Percentiles rank a stretch among this genome's conserved stretches.
These are phyloP conservation scores for Dipodomys stephensi DNA, from an alignment of 2,113 vertebrate species.

Conservation along the genomic window DNA sequence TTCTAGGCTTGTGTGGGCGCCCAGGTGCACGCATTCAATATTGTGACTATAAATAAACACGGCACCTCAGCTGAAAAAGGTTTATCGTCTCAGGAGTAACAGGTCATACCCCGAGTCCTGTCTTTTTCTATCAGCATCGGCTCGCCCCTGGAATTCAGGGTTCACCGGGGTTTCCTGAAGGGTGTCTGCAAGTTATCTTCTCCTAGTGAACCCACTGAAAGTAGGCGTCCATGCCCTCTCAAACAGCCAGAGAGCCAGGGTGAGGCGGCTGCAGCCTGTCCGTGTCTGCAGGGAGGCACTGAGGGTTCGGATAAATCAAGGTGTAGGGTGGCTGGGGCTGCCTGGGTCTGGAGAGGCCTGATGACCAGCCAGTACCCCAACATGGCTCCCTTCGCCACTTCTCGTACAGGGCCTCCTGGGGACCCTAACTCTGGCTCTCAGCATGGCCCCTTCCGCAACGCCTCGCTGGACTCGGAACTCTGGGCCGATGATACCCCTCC, in stretches of 20 bases:
- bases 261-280: accelerated
- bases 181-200: neutral
- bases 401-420: neutral
- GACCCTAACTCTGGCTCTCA: accelerated
- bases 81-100: accelerated
- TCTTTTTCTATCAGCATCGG: accelerated
- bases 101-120: accelerated
- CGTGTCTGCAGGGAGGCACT: too few species aligned
- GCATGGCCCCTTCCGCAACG: neutral
- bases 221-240: neutral
- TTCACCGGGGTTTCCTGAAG: neutral
- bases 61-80: neutral
- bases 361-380: accelerated
- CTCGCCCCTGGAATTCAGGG: neutral
- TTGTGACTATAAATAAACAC: accelerated
- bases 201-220: neutral
- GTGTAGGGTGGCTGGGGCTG: neutral
- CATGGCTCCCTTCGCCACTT: neutral
- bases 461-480: neutral
- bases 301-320: too few species aligned
- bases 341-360: neutral
- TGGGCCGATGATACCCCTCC: accelerated
- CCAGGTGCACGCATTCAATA: accelerated
- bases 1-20: accelerated
- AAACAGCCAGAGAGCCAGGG: neutral